A percentile compares a stretch with the other conserved stretches of the same genome.
phyloP scores from a whole-genome alignment of 2,888 invertebrate genomes.

The Sepiola atlantica region DNA sequence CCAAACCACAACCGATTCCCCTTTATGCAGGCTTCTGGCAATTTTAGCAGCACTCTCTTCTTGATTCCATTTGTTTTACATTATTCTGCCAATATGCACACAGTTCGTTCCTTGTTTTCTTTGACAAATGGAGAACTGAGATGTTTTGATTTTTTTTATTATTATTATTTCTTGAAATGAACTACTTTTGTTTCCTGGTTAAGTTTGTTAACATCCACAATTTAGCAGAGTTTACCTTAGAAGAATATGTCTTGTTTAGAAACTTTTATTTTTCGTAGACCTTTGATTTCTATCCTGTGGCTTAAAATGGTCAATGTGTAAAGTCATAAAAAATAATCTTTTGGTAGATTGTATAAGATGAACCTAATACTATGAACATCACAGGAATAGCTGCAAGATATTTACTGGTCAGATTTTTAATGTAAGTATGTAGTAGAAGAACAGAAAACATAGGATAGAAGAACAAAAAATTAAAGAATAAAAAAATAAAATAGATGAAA shows the following conservation, averaged over 20 bases:
- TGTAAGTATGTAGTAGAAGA: neutral
- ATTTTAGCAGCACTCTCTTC: neutral
- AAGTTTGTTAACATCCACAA: neutral
- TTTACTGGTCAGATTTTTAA: neutral
- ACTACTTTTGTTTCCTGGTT: neutral
- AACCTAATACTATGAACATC: neutral
- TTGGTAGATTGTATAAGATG: neutral
- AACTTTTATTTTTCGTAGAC: no score
- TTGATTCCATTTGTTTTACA: neutral
- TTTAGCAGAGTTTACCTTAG: neutral
- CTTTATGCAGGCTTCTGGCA: conserved; percentile 8
- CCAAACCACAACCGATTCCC: neutral
- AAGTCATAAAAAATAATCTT: neutral
- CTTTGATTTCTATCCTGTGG: neutral
- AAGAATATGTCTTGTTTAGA: neutral
- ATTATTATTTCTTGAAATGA: neutral
- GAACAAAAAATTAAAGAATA: no score
- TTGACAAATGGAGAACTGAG: conserved; percentile 9
- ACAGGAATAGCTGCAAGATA: neutral
- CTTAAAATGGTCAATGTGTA: neutral
- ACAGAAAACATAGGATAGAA: neutral
- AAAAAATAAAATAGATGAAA: no score
- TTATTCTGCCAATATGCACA: conserved; percentile 32
- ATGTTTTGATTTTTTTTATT: neutral
- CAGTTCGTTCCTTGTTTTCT: neutral